A percentile compares a stretch with the other conserved stretches of the same genome.
Evolutionary conservation across 2,113 vertebrate species (phyloP).

Genomic region (Leptobrachium leishanense): DNA sequence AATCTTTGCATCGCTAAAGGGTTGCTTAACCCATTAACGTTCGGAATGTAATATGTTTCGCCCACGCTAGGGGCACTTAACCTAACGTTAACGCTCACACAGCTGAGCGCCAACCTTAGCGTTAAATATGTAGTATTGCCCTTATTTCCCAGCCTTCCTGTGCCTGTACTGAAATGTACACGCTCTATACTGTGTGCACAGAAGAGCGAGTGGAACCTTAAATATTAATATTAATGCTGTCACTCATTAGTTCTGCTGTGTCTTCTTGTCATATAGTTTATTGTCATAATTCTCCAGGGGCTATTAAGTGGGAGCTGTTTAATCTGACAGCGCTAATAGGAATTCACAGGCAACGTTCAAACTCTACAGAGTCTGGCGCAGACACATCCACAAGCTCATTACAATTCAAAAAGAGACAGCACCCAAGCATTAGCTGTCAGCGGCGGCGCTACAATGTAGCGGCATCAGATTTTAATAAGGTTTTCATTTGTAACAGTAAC

Average conservation of each 20-base stretch:
- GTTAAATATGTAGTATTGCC: too few relatives aligned
- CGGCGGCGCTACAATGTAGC: not conserved
- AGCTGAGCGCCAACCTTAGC: too few relatives aligned
- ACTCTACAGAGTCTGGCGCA: not conserved
- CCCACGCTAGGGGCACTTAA: too few relatives aligned
- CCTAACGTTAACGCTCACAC: too few relatives aligned
- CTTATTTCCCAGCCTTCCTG: not conserved
- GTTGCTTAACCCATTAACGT: too few relatives aligned
- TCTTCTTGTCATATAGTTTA: slow-evolving; percentile 3
- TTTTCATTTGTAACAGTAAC: not conserved
- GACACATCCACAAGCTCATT: slow-evolving; percentile 5
- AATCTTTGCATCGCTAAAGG: too few relatives aligned
- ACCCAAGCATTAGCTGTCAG: slow-evolving; percentile 23
- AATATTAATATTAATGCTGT: not conserved
- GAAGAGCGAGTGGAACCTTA: not conserved
- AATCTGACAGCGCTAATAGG: slow-evolving; percentile 22
- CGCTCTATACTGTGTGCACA: not conserved
- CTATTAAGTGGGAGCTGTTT: slow-evolving; percentile 20
- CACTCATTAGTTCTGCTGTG: not conserved
- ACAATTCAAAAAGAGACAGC: slow-evolving; percentile 17
- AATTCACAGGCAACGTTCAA: slow-evolving; percentile 25
- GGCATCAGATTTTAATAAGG: not conserved
- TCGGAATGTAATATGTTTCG: too few relatives aligned
- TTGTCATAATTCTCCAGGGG: not conserved
- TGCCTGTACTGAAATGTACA: not conserved